phyloP scores from a whole-genome alignment of 2,888 invertebrate species.

The Lacanobia wlatinum region DNA sequence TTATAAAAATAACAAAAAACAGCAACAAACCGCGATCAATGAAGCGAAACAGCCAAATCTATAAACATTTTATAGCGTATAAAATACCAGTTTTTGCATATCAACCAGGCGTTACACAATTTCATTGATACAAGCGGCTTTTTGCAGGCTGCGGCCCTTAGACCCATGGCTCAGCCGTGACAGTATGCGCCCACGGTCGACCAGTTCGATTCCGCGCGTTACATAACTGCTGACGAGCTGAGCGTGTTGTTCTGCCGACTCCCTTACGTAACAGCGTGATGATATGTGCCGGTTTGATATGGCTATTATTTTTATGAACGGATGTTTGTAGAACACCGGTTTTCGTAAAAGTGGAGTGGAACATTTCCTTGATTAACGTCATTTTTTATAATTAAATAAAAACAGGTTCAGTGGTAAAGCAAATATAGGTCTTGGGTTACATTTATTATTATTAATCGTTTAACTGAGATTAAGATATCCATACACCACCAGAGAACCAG shows the following conservation, averaged over 20 bases:
- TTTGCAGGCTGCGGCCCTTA: constrained; percentile 24
- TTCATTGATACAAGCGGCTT: constrained; percentile 20
- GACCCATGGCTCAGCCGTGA: constrained; percentile 35
- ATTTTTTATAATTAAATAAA: neutral
- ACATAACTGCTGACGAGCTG: constrained; percentile 31
- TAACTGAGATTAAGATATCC: no score
- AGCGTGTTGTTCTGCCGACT: constrained; percentile 18
- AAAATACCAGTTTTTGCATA: constrained; percentile 27
- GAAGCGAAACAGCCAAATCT: neutral
- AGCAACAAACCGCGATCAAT: no score
- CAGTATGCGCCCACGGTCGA: constrained; percentile 50
- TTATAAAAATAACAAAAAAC: no score
- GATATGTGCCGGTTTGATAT: constrained; percentile 14
- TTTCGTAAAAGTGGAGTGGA: neutral
- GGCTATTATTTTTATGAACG: neutral
- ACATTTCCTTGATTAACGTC: constrained; percentile 11
- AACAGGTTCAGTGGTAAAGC: no score
- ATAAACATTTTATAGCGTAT: constrained; percentile 7
- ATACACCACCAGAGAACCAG: no score
- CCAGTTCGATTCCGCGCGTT: constrained; percentile 50
- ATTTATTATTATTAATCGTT: no score
- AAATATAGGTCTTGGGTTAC: no score
- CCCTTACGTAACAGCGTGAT: constrained; percentile 34
- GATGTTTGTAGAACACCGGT: constrained; percentile 11
- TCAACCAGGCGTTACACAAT: constrained; percentile 10